Evolutionary conservation across 1,140 invertebrate genomes (phyloP).

Genomic region (Armadillidium nasatum): DNA sequence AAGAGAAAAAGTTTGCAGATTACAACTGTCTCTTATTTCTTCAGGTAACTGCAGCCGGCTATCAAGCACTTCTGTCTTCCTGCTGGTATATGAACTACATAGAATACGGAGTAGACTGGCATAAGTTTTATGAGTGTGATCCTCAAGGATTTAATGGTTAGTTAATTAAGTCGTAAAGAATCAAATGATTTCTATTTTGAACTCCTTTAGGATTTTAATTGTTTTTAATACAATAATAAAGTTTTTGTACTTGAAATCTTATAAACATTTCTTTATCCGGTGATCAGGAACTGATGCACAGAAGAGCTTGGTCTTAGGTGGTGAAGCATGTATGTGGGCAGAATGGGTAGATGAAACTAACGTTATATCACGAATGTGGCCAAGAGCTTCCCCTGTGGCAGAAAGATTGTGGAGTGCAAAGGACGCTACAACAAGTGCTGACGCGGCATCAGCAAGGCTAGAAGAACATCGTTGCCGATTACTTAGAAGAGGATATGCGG

Average conservation of each 20-base stretch:
- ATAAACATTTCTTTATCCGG: not conserved
- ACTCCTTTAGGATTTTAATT: no score
- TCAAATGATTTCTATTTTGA: no score
- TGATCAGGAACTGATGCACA: constrained; percentile 42
- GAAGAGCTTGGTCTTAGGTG: constrained; percentile 60
- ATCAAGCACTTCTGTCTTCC: constrained; percentile 59
- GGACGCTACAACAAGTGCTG: no score
- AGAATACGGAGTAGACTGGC: constrained; percentile 66
- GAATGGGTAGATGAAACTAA: constrained; percentile 71
- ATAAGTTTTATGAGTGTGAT: constrained; percentile 68
- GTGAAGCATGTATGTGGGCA: constrained; percentile 86
- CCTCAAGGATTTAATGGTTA: constrained; percentile 60
- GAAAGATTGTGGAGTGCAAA: constrained; percentile 74
- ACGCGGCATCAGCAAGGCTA: constrained; percentile 57
- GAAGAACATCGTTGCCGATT: constrained; percentile 81
- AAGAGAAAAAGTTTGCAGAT: no score
- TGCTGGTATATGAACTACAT: constrained; percentile 82
- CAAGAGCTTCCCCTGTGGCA: constrained; percentile 72
- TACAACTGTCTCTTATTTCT: not conserved
- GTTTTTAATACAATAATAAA: no score
- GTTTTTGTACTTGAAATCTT: no score
- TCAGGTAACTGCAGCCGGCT: constrained; percentile 20
- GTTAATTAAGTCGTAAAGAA: no score
- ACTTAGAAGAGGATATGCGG: constrained; percentile 64
- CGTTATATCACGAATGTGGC: constrained; percentile 63